phyloP scores from a whole-genome alignment of 2,888 invertebrate species.

The Stegophylla sp. region DNA sequence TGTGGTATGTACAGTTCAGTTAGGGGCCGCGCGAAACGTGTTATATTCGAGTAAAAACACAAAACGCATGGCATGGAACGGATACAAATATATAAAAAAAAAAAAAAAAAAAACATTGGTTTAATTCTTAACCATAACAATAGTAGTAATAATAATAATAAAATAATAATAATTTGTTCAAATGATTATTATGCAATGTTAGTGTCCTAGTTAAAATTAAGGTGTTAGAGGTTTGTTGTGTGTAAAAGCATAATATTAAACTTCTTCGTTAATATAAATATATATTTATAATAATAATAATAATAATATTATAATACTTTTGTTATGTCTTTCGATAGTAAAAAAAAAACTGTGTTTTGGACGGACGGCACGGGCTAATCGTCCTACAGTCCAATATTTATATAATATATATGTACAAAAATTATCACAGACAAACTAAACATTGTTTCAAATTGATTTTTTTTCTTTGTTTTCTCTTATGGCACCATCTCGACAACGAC shows the following conservation, averaged over 20 bases:
- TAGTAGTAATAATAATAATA: not conserved
- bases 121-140: slow-evolving; percentile 22
- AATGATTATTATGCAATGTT: not conserved
- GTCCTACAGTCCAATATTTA: not conserved
- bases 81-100: not conserved
- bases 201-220: slow-evolving; percentile 1
- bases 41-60: not conserved
- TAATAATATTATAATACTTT: no score
- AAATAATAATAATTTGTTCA: not conserved
- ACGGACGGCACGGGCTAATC: not conserved
- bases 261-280: no score
- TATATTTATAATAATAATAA: no score
- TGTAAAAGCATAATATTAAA: no score
- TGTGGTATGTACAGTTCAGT: no score
- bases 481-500: slow-evolving; percentile 45
- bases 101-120: not conserved
- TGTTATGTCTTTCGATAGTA: no score
- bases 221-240: not conserved
- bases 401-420: slow-evolving; percentile 17
- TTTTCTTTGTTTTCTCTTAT: no score
- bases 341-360: not conserved
- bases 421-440: slow-evolving; percentile 48
- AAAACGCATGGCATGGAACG: not conserved
- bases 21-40: no score
- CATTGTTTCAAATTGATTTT: no score